Conservation (phyloP, 2,797 vertebrate genomes). For the Helarctos malayanus region DNA sequence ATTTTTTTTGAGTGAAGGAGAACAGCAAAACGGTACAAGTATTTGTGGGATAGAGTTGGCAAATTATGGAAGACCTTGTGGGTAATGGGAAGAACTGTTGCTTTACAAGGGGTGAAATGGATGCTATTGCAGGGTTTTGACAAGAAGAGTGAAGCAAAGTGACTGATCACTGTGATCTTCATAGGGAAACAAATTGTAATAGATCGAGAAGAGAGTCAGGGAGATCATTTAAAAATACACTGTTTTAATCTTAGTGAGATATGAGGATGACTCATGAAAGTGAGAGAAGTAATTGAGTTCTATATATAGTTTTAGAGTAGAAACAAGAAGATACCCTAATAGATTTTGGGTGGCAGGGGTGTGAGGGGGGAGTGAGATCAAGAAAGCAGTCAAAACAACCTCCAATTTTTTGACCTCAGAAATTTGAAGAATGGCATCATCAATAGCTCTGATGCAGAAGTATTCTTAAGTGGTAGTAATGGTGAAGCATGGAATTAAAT, state of each 20-base stretch:
- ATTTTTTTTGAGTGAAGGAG: not conserved
- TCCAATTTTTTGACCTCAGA: not conserved
- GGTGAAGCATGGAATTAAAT: not conserved
- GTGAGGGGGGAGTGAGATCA: not conserved
- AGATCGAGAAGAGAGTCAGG: not conserved
- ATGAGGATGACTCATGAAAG: not conserved
- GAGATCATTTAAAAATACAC: not conserved
- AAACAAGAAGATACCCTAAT: not conserved
- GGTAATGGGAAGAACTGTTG: not conserved
- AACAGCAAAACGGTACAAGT: not conserved
- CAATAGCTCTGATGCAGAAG: not conserved
- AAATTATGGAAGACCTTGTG: not conserved
- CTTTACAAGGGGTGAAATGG: not conserved
- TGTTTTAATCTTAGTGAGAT: not conserved
- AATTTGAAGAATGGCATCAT: not conserved
- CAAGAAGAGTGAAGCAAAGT: not conserved
- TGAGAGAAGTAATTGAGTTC: not conserved
- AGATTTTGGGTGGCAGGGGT: accelerated
- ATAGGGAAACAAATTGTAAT: not conserved
- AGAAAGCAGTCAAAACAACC: not conserved
- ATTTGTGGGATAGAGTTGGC: not conserved
- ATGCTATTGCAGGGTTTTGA: not conserved
- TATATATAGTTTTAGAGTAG: not conserved
- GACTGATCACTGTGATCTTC: not conserved
- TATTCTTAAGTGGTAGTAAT: accelerated